phyloP scores from a whole-genome alignment of 2,113 vertebrate genomes.

The Pipa parva region DNA sequence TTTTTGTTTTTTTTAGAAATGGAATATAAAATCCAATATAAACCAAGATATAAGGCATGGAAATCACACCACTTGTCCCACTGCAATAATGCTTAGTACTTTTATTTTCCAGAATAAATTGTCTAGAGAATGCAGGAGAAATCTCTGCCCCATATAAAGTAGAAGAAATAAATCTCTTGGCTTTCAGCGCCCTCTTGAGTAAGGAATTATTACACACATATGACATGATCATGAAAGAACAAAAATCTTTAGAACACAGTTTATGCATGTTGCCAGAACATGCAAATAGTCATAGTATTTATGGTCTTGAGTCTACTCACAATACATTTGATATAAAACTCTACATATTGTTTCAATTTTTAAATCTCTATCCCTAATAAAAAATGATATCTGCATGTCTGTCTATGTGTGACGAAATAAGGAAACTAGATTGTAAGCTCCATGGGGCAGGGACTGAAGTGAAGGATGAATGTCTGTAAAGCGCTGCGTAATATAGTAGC shows the following conservation, averaged over 20 bases:
- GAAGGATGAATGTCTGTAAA: too few relatives aligned
- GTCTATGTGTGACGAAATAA: too few relatives aligned
- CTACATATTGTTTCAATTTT: too few relatives aligned
- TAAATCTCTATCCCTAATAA: too few relatives aligned
- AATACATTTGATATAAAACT: too few relatives aligned
- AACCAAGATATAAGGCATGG: constrained; percentile 5
- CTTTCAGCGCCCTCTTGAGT: constrained; percentile 27
- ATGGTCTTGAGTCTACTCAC: too few relatives aligned
- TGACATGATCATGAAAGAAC: neutral
- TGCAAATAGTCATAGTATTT: too few relatives aligned
- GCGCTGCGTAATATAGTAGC: too few relatives aligned
- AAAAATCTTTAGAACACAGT: neutral
- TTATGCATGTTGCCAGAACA: neutral
- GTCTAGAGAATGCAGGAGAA: constrained; percentile 7
- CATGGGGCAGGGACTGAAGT: too few relatives aligned
- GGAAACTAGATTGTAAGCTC: too few relatives aligned
- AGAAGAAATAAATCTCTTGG: constrained; percentile 9
- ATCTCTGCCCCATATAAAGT: constrained; percentile 7
- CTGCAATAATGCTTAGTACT: constrained; percentile 14
- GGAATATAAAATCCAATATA: constrained; percentile 39
- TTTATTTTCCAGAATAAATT: constrained; percentile 7
- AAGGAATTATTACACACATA: constrained; percentile 13
- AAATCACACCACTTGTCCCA: constrained; percentile 16
- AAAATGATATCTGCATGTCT: too few relatives aligned
- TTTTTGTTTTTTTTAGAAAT: constrained; percentile 40